Percentiles rank a stretch among this genome's conserved stretches.
These are phyloP conservation scores for Campylomormyrus numenius DNA, from an alignment of 2,113 vertebrate genomes.

Conservation along the genomic window DNA sequence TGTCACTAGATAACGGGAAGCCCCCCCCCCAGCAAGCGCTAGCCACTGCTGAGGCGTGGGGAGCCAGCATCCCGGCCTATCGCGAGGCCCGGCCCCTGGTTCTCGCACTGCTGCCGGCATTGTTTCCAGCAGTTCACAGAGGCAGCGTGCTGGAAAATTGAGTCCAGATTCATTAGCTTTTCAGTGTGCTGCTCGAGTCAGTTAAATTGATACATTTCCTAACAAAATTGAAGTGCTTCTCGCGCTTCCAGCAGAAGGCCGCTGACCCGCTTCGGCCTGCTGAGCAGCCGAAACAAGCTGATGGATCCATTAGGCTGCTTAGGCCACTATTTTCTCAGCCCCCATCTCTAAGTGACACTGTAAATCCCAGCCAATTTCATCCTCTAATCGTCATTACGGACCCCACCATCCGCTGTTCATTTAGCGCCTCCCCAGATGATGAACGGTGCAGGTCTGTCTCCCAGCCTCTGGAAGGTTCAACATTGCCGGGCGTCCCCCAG, in stretches of 20 bases:
- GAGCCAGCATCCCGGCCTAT: conserved; percentile 72
- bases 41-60: conserved; percentile 49
- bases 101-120: conserved; percentile 79
- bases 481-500: neutral
- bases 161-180: conserved; percentile 99
- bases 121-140: conserved; percentile 96
- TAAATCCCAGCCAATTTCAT: conserved; percentile 99
- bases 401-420: conserved; percentile 92
- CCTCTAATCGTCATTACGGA: conserved; percentile 99
- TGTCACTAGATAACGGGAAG: conserved; percentile 75
- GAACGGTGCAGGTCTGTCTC: conserved; percentile 71
- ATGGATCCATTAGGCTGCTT: conserved; percentile 99
- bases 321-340: conserved; percentile 87
- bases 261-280: conserved; percentile 98
- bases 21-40: conserved; percentile 50
- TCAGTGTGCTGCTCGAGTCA: conserved; percentile 97
- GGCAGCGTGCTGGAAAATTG: conserved; percentile 99
- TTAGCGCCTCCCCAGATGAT: conserved; percentile 73
- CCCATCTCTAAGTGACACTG: conserved; percentile 91
- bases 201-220: conserved; percentile 99
- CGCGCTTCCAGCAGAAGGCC: conserved; percentile 97
- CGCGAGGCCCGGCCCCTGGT: conserved; percentile 66
- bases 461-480: conserved; percentile 42
- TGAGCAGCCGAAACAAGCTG: conserved; percentile 95
- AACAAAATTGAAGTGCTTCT: conserved; percentile 99